phyloP scores from a whole-genome alignment of 2,888 invertebrate species.

The Podotricha telesiphe region DNA sequence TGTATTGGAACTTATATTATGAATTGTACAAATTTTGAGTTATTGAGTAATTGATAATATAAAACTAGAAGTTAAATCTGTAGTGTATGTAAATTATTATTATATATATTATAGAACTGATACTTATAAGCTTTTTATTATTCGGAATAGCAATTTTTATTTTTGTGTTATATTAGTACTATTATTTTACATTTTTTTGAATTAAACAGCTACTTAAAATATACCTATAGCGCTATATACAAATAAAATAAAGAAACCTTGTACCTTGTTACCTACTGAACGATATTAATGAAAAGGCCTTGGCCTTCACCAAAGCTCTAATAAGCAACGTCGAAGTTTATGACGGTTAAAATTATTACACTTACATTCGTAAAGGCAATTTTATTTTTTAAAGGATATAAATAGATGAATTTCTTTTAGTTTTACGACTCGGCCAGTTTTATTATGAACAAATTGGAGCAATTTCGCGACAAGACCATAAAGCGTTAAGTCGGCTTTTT shows the following conservation, averaged over 20 bases:
- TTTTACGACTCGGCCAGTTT: constrained; percentile 62
- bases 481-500: constrained; percentile 60
- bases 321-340: constrained; percentile 51
- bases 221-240: neutral
- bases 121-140: too few relatives aligned
- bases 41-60: too few relatives aligned
- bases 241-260: constrained; percentile 3
- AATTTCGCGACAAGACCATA: constrained; percentile 59
- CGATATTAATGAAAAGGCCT: constrained; percentile 4
- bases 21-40: too few relatives aligned
- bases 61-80: too few relatives aligned
- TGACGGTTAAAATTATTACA: constrained; percentile 47
- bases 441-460: constrained; percentile 75
- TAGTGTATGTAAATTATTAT: too few relatives aligned
- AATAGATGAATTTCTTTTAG: constrained; percentile 55
- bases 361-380: constrained; percentile 13
- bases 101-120: too few relatives aligned
- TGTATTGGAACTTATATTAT: too few relatives aligned
- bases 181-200: too few relatives aligned
- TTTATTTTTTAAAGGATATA: constrained; percentile 50
- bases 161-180: too few relatives aligned
- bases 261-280: neutral
- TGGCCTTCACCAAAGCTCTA: constrained; percentile 28
- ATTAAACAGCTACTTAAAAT: too few relatives aligned
- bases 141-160: too few relatives aligned